Evolutionary conservation across 2,797 vertebrate genomes (phyloP).

Genomic region (Clarias platycephalus): DNA sequence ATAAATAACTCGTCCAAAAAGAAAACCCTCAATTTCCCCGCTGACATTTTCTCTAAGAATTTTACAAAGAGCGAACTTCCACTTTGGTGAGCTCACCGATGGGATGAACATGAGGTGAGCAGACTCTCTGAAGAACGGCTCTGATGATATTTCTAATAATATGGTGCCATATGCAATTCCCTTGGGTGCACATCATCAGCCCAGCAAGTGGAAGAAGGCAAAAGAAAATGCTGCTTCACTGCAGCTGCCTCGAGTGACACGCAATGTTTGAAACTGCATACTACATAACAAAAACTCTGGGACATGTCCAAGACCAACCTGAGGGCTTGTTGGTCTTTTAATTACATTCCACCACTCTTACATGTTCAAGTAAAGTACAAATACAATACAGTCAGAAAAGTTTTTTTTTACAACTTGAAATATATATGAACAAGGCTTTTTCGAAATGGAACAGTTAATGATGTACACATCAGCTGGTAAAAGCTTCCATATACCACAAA

Average conservation of each 20-base stretch:
- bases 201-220: conserved; percentile 65
- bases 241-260: conserved; percentile 45
- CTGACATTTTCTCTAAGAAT: conserved; percentile 31
- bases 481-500: conserved; percentile 28
- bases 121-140: conserved; percentile 47
- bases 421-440: neutral
- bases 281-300: conserved; percentile 17
- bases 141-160: conserved; percentile 61
- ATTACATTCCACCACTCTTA: conserved; percentile 7
- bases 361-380: neutral
- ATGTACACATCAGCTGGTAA: conserved; percentile 7
- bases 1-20: neutral
- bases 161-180: conserved; percentile 69
- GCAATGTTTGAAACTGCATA: neutral
- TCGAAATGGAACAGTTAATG: neutral
- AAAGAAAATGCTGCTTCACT: conserved; percentile 66
- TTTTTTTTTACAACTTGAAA: neutral
- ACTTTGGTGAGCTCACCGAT: conserved; percentile 47
- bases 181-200: conserved; percentile 60
- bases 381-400: too few species aligned
- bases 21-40: neutral
- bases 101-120: conserved; percentile 20
- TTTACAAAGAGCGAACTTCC: conserved; percentile 65
- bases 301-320: conserved; percentile 31
- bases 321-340: conserved; percentile 14